Conservation (phyloP, 2,113 vertebrate species). For the Clarias magur region DNA sequence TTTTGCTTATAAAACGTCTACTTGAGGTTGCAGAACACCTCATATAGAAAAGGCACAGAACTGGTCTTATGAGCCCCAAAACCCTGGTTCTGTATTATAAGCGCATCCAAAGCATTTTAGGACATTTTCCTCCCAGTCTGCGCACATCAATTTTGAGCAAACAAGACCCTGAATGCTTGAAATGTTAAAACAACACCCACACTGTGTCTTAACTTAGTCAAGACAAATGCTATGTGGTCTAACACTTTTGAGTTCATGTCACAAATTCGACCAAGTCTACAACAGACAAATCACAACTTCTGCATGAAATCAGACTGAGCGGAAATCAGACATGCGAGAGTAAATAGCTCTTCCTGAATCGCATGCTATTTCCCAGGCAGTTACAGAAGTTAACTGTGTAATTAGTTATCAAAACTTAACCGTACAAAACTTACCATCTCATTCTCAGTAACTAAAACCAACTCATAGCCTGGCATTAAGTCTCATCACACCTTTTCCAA, state of each 20-base stretch:
- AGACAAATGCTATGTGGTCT: conserved; percentile 28
- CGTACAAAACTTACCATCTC: background rate
- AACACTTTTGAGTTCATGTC: conserved; percentile 17
- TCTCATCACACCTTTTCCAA: no score
- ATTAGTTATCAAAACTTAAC: background rate
- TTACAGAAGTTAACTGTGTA: background rate
- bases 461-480: background rate
- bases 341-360: conserved; percentile 22
- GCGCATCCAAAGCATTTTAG: conserved; percentile 36
- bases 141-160: conserved; percentile 25
- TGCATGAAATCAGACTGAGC: conserved; percentile 32
- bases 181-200: conserved; percentile 24
- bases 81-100: conserved; percentile 47
- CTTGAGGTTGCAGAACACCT: conserved; percentile 53
- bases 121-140: conserved; percentile 19
- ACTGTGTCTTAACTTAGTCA: conserved; percentile 19
- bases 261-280: conserved; percentile 18
- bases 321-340: conserved; percentile 14
- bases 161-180: conserved; percentile 36
- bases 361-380: background rate
- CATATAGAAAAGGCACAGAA: conserved; percentile 68
- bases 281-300: conserved; percentile 18
- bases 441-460: background rate
- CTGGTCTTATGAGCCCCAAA: conserved; percentile 51
- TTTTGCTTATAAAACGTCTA: conserved; percentile 50